Evolutionary conservation across 2,888 invertebrate species (phyloP).

Genomic region (Dasysyrphus albostriatus): DNA sequence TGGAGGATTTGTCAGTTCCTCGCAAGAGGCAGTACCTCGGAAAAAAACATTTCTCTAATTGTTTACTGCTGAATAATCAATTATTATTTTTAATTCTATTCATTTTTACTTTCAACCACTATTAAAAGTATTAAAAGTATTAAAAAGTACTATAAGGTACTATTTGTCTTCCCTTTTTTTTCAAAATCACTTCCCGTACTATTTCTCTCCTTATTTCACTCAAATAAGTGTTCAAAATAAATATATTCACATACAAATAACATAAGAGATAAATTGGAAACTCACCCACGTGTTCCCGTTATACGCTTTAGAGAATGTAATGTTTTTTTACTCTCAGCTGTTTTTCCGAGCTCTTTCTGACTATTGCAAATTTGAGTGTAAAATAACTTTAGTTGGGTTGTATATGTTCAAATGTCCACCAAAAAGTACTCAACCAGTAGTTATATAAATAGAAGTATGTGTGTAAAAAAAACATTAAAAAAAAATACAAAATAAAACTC

Average conservation of each 20-base stretch:
- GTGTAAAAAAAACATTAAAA: background rate
- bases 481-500: slow-evolving; percentile 15
- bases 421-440: slow-evolving; percentile 40
- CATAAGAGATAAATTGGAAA: background rate
- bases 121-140: too few relatives aligned
- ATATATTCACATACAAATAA: background rate
- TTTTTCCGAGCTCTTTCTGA: slow-evolving; percentile 38
- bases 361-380: slow-evolving; percentile 50
- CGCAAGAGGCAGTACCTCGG: too few relatives aligned
- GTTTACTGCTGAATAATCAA: too few relatives aligned
- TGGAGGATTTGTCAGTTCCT: too few relatives aligned
- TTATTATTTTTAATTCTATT: too few relatives aligned
- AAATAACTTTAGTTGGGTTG: slow-evolving; percentile 56
- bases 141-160: background rate
- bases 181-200: background rate
- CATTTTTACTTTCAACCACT: too few relatives aligned
- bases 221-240: background rate
- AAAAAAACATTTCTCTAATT: too few relatives aligned
- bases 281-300: slow-evolving; percentile 56
- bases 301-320: background rate
- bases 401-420: background rate
- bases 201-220: too few relatives aligned
- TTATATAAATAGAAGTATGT: background rate
- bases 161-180: too few relatives aligned
- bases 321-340: slow-evolving; percentile 43